phyloP scores from a whole-genome alignment of 2,888 invertebrate species.

The Eupithecia dodoneata region DNA sequence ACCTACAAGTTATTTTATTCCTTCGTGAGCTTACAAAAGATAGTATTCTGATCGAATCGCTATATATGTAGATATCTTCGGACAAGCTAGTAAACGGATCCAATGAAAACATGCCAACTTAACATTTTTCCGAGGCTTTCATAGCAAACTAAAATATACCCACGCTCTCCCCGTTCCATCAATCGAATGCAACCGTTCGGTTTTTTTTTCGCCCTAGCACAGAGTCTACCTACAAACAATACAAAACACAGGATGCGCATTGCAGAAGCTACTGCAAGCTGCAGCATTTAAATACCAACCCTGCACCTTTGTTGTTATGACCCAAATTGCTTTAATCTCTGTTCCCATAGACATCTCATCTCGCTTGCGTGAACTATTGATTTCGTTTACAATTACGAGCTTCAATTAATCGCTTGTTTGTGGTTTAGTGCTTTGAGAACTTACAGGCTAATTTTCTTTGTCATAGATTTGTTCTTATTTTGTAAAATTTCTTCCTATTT shows the following conservation, averaged over 20 bases:
- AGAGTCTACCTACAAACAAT: conserved; percentile 22
- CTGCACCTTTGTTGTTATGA: conserved; percentile 4
- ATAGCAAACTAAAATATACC: not conserved
- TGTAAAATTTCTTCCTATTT: too few species aligned
- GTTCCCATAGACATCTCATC: conserved; percentile 12
- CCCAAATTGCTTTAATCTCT: conserved; percentile 16
- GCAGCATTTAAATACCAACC: conserved; percentile 14
- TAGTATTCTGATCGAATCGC: too few species aligned
- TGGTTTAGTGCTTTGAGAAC: not conserved
- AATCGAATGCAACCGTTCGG: conserved; percentile 14
- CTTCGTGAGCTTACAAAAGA: too few species aligned
- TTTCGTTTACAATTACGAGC: conserved; percentile 18
- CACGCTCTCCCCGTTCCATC: not conserved
- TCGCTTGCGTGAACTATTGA: conserved; percentile 17
- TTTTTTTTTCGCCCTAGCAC: conserved; percentile 13
- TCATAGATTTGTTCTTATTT: too few species aligned
- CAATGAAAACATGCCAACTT: not conserved
- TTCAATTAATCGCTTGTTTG: conserved; percentile 4
- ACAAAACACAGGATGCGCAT: conserved; percentile 32
- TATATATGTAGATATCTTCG: not conserved
- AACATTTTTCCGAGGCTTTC: not conserved
- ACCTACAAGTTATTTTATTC: too few species aligned
- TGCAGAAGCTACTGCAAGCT: conserved; percentile 29
- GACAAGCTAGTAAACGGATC: not conserved
- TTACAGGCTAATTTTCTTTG: too few species aligned